Evolutionary conservation across 2,113 vertebrate genomes (phyloP).

Genomic region (Prunella fulvescens): DNA sequence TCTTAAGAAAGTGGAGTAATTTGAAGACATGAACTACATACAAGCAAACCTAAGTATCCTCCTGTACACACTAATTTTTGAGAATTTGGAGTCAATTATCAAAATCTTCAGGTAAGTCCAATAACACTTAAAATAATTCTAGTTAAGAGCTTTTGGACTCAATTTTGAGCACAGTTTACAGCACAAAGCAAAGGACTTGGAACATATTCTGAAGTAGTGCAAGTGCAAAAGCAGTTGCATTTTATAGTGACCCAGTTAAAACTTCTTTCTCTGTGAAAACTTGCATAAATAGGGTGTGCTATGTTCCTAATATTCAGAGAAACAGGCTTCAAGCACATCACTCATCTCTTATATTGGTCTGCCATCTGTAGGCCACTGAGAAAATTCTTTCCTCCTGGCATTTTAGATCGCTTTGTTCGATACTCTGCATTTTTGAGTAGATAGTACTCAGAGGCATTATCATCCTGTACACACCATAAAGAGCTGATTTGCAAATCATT

Average conservation of each 20-base stretch:
- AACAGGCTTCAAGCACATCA: background rate
- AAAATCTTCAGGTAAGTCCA: background rate
- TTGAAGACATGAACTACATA: background rate
- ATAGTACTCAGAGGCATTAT: background rate
- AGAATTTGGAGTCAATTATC: background rate
- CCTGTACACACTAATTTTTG: background rate
- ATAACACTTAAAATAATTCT: background rate
- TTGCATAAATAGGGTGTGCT: background rate
- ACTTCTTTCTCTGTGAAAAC: background rate
- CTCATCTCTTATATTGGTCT: conserved; percentile 50
- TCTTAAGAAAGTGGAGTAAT: background rate
- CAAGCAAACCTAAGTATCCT: background rate
- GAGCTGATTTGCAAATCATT: background rate
- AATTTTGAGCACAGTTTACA: background rate
- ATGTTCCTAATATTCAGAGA: background rate
- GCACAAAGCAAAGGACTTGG: background rate
- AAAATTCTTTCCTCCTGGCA: conserved; percentile 4
- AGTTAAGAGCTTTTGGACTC: background rate
- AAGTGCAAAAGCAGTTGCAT: background rate
- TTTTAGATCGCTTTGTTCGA: background rate
- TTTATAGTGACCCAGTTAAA: background rate
- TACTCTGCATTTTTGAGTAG: background rate
- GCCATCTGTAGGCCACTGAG: conserved; percentile 60
- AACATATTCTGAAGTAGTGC: background rate
- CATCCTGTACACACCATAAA: background rate